phyloP scores from a whole-genome alignment of 2,113 vertebrate genomes.

The Dascyllus trimaculatus region DNA sequence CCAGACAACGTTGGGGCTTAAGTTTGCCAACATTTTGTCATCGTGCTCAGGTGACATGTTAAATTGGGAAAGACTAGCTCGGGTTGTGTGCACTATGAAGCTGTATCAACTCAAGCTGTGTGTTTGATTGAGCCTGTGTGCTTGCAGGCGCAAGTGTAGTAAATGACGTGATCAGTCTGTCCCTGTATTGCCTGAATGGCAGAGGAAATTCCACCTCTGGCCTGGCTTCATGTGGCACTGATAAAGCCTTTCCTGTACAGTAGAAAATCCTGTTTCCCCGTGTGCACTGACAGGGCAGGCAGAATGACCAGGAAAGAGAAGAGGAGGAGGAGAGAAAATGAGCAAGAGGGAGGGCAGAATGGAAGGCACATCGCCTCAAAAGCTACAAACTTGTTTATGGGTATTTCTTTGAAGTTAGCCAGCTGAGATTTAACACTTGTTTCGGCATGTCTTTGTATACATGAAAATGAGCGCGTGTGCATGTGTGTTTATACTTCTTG shows the following conservation, averaged over 20 bases:
- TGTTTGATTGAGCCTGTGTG: constrained; percentile 37
- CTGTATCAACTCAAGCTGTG: constrained; percentile 22
- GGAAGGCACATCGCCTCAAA: constrained; percentile 69
- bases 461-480: constrained; percentile 60
- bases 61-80: constrained; percentile 62
- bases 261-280: constrained; percentile 96
- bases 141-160: constrained; percentile 38
- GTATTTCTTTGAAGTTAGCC: constrained; percentile 65
- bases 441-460: constrained; percentile 61
- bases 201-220: constrained; percentile 98
- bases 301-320: constrained; percentile 91
- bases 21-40: constrained; percentile 78
- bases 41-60: constrained; percentile 88
- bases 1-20: constrained; percentile 62
- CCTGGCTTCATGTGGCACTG: constrained; percentile 96
- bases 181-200: constrained; percentile 85
- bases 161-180: constrained; percentile 85
- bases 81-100: constrained; percentile 18
- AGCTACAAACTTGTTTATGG: constrained; percentile 62
- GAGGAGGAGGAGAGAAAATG: constrained; percentile 81
- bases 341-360: constrained; percentile 67
- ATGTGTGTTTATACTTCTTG: constrained; percentile 66
- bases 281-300: constrained; percentile 87
- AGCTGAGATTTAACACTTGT: constrained; percentile 60
- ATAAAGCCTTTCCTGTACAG: constrained; percentile 99